A percentile compares a stretch with the other conserved stretches of the same genome.
Conservation (phyloP, 2,888 invertebrate species). For the Tetragonula carbonaria region DNA sequence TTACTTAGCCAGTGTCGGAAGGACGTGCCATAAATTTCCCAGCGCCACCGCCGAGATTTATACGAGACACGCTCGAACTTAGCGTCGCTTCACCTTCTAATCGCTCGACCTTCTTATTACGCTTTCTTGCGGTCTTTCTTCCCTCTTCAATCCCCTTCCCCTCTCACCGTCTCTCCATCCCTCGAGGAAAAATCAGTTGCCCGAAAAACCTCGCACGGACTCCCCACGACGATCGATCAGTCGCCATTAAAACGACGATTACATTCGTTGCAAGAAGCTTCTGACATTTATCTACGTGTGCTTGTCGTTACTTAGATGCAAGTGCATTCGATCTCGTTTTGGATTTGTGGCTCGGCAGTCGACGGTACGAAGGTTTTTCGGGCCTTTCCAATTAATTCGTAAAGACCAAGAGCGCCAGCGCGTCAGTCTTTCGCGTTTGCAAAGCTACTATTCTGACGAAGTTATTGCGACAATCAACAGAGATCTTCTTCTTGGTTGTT, state of each 20-base stretch:
- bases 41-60: conserved; percentile 62
- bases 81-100: conserved; percentile 63
- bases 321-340: too few relatives aligned
- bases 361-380: too few relatives aligned
- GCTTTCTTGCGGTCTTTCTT: conserved; percentile 11
- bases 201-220: neutral
- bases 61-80: conserved; percentile 57
- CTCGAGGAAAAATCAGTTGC: conserved; percentile 18
- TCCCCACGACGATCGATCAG: neutral
- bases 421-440: neutral
- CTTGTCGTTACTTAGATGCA: too few relatives aligned
- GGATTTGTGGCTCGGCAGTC: too few relatives aligned
- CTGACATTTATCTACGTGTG: too few relatives aligned
- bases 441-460: neutral
- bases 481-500: conserved; percentile 8
- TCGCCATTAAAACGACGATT: conserved; percentile 12
- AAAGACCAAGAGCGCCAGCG: too few relatives aligned
- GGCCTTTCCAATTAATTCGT: too few relatives aligned
- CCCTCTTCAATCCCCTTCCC: too few relatives aligned
- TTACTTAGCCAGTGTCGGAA: conserved; percentile 68
- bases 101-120: conserved; percentile 60
- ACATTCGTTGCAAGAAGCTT: neutral
- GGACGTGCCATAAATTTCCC: conserved; percentile 67
- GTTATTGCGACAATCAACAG: conserved; percentile 7
- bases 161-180: neutral